Base-by-base conservation (phyloP, 2,113 vertebrate species). In the Chunga burmeisteri region DNA sequence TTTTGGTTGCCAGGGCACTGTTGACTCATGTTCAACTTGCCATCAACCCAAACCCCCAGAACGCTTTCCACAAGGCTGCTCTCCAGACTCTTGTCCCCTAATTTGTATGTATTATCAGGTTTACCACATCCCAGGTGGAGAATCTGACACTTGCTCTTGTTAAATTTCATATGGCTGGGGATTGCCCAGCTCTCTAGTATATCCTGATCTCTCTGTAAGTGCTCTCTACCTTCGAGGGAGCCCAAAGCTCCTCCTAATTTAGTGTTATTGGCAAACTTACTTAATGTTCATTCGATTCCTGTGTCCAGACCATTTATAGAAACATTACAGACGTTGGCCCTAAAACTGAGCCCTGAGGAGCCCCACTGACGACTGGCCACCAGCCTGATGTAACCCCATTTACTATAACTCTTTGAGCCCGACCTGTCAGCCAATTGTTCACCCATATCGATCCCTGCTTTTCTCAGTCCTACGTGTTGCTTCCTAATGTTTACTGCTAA, bases 361-460 rank as follows among this genome's bases (percentile, higher is more conserved):
- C 19, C 16, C 34, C 29, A 29, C 4, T n/a, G 23, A 8, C 72
- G 30, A 49, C 22, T 32, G 19, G 18, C 34, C 0, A 0, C 10
- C 32, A 80, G 42, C 7, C 22, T 62, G 30, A 62, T 25, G 16
- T 67, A 77, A 84, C 8, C 4, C 4, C 20, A 26, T 49, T 81
- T 53, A 88, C 11, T 3, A 2, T 44, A 83, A 71, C 11, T 52
- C 40, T 63, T 58, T 90, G 52, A 72, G 20, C 11, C 36, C 4
- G 11, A 52, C 19, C 7, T 4, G 10, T 20, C 85, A 87, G 27
- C 22, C 44, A 34, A 10, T 8, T 58, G 42, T 7, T 70, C 15
- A 34, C 4, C 12, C 9, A 13, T 38, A 38, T 1, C n/a, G 19
- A 40, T 63, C 20, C 9, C 26, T 52, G 9, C 7, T 80, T 58